These are phyloP conservation scores for Pocillopora verrucosa DNA, from an alignment of 64 coral and sea anemone species.

Conservation along the genomic window DNA sequence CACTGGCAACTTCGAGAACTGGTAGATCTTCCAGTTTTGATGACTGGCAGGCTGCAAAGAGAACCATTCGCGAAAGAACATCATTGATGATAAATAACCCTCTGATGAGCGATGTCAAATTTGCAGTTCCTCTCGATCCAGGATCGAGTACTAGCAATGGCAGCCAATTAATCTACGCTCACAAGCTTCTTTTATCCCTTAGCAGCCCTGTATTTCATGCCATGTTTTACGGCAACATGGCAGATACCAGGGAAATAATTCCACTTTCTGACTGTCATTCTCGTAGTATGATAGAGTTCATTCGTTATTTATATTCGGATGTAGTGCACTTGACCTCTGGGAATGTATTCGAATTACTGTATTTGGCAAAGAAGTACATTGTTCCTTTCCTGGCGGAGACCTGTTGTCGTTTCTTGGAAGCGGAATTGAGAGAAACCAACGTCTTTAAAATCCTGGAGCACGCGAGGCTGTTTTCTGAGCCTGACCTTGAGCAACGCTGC, in stretches of 20 bases:
- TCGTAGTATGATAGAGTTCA: slow-evolving; percentile 39
- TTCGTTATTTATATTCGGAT: slow-evolving; percentile 56
- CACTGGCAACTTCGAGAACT: neutral
- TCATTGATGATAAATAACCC: slow-evolving; percentile 55
- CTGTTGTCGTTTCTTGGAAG: slow-evolving; percentile 54
- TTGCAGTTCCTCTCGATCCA: slow-evolving; percentile 23
- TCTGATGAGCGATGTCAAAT: slow-evolving; percentile 58
- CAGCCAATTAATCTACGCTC: slow-evolving; percentile 22
- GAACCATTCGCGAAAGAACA: slow-evolving; percentile 51
- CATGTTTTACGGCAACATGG: slow-evolving; percentile 64
- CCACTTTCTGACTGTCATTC: slow-evolving; percentile 49
- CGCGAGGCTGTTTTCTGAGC: slow-evolving; percentile 36
- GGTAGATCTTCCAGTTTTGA: neutral
- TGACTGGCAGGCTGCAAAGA: slow-evolving; percentile 34
- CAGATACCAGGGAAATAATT: slow-evolving; percentile 38
- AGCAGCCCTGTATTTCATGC: slow-evolving; percentile 50
- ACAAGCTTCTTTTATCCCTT: slow-evolving; percentile 44
- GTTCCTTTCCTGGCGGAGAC: slow-evolving; percentile 45
- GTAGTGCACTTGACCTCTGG: slow-evolving; percentile 42
- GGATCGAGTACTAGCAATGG: neutral
- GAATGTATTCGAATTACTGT: slow-evolving; percentile 49
- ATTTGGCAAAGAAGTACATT: slow-evolving; percentile 60
- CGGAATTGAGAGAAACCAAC: slow-evolving; percentile 34
- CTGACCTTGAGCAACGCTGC: slow-evolving; percentile 28
- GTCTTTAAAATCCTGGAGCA: slow-evolving; percentile 59